Evolutionary conservation across 2,797 vertebrate genomes (phyloP).

Genomic region (Ceryle rudis): DNA sequence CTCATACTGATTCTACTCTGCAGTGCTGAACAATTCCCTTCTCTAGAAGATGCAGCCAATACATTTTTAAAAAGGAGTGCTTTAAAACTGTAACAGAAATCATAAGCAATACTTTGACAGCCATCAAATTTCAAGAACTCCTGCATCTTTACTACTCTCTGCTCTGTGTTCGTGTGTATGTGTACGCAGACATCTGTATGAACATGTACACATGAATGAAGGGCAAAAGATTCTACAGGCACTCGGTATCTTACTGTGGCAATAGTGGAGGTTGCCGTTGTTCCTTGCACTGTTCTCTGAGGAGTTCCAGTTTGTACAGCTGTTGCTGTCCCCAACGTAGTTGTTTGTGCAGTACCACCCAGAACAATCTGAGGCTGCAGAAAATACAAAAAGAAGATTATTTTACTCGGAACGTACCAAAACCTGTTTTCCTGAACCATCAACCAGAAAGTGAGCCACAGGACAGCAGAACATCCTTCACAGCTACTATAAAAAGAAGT

Average conservation of each 20-base stretch:
- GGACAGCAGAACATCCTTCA: background rate
- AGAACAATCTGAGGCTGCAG: constrained; percentile 87
- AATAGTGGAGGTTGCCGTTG: constrained; percentile 85
- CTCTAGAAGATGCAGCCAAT: background rate
- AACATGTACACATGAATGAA: fast-evolving
- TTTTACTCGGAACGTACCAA: background rate
- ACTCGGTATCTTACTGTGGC: constrained; percentile 84
- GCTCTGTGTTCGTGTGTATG: background rate
- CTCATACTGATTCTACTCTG: background rate
- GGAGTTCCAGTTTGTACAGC: constrained; percentile 87
- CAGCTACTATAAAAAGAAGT: background rate
- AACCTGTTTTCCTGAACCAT: background rate
- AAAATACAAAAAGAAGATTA: background rate
- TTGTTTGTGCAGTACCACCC: constrained; percentile 84
- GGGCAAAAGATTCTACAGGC: background rate
- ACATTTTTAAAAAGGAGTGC: background rate
- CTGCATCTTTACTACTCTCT: background rate
- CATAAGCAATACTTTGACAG: background rate
- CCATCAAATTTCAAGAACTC: background rate
- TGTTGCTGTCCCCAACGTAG: constrained; percentile 83
- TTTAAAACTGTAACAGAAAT: background rate
- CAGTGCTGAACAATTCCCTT: background rate
- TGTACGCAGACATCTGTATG: fast-evolving
- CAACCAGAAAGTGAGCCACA: background rate
- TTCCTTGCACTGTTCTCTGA: constrained; percentile 84